Base-by-base conservation (phyloP, 2,797 vertebrate species). In the Paramormyrops hopkinsi region DNA sequence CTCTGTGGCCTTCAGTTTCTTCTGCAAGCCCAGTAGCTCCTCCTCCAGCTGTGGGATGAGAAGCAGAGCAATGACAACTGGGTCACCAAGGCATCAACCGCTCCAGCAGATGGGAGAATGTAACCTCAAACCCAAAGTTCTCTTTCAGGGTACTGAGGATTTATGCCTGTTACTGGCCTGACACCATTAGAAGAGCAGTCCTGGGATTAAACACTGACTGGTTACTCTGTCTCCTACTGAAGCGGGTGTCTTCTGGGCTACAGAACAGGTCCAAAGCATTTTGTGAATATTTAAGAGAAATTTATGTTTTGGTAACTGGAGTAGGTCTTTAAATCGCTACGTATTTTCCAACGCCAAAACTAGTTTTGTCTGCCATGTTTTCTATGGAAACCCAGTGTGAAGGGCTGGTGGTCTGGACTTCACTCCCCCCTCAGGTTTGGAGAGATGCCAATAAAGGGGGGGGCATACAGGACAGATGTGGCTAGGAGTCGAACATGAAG, bases 1-100 rank as follows among this genome's bases (percentile, higher is more conserved):
- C 91, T 96, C 95, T 0, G 95, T 96, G 51, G 95, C 94, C 86
- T 96, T 96, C 91, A 96, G 56, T 89, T 95, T 96, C 22, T 96
- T 96, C 90, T 96, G 95, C 90, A 96, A 91, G 19, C 94, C 93
- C 3, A 93, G 87, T 91, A 96, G 93, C 89, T 96, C 95, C 48
- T 96, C 95, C 76, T 96, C 95, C n/a, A 96, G 92, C 95, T 96
- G 59, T 17, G 29, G 22, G 7, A 86, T n/a, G 83, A 91, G 86
- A n/a, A 90, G n/a, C 9, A 56, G 84, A 65, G 9, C 17, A 2
- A 37, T 22, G 50, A 44, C 7, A 82, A 29, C 22, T 54, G n/a
- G 29, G 19, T 29, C 22, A 29, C 29, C 50, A 19, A n/a, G 50
- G 19, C 29, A 53, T 17, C 2, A 19, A 6, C 53, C 14, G 2